Percentiles rank a stretch among this genome's conserved stretches.
Conservation (phyloP, 2,113 vertebrate genomes). For the Pogona vitticeps region DNA sequence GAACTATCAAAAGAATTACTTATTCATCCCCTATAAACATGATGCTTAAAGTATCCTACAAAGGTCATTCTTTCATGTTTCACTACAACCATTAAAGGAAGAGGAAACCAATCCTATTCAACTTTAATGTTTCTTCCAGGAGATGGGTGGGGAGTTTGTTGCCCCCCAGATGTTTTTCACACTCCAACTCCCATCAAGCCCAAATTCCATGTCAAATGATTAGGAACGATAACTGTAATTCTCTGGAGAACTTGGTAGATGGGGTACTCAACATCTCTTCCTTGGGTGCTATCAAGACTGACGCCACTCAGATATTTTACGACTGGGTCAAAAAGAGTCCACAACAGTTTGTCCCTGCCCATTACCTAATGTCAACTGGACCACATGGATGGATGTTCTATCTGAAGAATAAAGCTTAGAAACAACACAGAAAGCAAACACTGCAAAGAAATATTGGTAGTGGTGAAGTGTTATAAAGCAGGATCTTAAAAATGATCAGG, state of each 20-base stretch:
- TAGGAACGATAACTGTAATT: no score
- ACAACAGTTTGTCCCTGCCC: no score
- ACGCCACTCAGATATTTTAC: neutral
- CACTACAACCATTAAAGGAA: neutral
- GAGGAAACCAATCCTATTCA: neutral
- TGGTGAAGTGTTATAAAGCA: conserved; percentile 8
- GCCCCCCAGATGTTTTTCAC: no score
- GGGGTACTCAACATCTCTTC: neutral
- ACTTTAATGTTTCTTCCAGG: neutral
- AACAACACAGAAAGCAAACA: neutral
- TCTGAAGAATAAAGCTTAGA: neutral
- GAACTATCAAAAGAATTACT: no score
- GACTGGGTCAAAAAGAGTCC: no score
- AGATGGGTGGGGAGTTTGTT: neutral
- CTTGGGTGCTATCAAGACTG: neutral
- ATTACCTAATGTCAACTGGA: neutral
- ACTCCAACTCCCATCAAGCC: no score
- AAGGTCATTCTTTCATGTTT: neutral
- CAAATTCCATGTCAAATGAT: no score
- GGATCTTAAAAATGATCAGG: conserved; percentile 7
- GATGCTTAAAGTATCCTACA: no score
- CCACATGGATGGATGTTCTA: neutral
- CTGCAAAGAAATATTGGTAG: neutral
- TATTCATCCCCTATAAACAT: no score
- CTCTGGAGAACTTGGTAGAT: neutral